Conservation (phyloP, 2,797 vertebrate species). For the Todus mexicanus region DNA sequence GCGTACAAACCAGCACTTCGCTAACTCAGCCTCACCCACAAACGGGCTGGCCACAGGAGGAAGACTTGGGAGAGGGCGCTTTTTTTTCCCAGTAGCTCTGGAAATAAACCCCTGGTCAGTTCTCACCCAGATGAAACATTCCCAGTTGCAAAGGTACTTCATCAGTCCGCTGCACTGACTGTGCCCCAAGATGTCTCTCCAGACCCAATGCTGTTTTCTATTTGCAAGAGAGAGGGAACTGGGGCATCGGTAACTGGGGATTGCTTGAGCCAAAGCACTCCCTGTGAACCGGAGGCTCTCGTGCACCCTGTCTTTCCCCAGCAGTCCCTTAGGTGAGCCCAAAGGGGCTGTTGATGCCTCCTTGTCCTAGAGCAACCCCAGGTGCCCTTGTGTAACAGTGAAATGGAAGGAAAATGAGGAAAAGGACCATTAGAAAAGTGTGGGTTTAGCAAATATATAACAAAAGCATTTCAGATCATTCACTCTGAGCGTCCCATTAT, state of each 20-base stretch:
- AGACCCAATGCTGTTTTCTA: rapidly evolving
- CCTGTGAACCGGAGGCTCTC: neutral
- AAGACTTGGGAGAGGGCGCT: neutral
- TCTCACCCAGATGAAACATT: neutral
- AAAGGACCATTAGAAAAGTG: neutral
- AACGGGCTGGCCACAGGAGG: neutral
- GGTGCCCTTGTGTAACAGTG: neutral
- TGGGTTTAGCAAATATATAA: neutral
- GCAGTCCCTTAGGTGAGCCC: neutral
- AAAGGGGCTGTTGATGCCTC: neutral
- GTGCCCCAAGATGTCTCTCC: neutral
- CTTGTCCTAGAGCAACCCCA: neutral
- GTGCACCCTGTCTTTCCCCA: neutral
- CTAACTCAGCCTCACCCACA: neutral
- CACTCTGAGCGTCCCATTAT: neutral
- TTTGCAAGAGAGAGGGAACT: neutral
- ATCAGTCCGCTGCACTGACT: neutral
- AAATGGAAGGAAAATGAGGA: neutral
- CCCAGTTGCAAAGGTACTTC: rapidly evolving
- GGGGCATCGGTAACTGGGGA: neutral
- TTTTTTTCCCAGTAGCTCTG: neutral
- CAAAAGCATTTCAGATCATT: neutral
- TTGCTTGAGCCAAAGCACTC: neutral
- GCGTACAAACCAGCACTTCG: neutral
- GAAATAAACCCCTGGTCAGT: neutral